These are phyloP conservation scores for Papilio dardanus DNA, from an alignment of 1,140 invertebrate species.

Conservation along the genomic window DNA sequence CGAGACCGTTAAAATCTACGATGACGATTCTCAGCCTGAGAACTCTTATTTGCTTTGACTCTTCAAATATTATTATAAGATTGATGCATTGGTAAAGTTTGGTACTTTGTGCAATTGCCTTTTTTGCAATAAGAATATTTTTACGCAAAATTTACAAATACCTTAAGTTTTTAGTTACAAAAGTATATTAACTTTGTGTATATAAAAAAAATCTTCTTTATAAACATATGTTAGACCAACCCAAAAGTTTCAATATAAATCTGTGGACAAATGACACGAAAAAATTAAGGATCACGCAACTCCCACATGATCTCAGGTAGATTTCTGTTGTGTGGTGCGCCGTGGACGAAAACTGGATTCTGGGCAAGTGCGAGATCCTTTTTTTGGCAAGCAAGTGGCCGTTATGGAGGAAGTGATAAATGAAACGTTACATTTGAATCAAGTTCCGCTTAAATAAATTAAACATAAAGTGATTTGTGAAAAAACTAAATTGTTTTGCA, in stretches of 20 bases:
- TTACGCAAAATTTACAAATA: not conserved
- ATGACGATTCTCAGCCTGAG: constrained; percentile 42
- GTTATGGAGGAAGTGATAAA: constrained; percentile 72
- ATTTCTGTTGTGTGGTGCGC: constrained; percentile 50
- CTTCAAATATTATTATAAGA: constrained; percentile 24
- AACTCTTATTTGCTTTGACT: constrained; percentile 36
- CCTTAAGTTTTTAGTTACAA: not conserved
- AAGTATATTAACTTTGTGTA: not conserved
- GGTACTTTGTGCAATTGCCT: constrained; percentile 33
- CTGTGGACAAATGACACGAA: constrained; percentile 45
- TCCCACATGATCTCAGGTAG: constrained; percentile 74
- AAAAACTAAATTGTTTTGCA: not conserved
- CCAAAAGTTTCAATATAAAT: constrained; percentile 16
- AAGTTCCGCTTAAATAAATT: constrained; percentile 25
- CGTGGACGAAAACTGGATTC: constrained; percentile 68
- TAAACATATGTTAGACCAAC: not conserved
- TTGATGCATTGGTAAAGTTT: constrained; percentile 39
- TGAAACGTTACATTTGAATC: constrained; percentile 49
- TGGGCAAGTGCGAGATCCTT: constrained; percentile 61
- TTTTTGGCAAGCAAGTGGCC: constrained; percentile 65
- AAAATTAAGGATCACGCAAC: constrained; percentile 62
- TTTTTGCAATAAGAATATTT: not conserved
- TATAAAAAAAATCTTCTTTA: not conserved
- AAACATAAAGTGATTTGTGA: not conserved
- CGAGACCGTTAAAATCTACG: constrained; percentile 71